A percentile compares a stretch with the other conserved stretches of the same genome.
phyloP scores from a whole-genome alignment of 2,888 invertebrate species.

The Calephelis perditalis region DNA sequence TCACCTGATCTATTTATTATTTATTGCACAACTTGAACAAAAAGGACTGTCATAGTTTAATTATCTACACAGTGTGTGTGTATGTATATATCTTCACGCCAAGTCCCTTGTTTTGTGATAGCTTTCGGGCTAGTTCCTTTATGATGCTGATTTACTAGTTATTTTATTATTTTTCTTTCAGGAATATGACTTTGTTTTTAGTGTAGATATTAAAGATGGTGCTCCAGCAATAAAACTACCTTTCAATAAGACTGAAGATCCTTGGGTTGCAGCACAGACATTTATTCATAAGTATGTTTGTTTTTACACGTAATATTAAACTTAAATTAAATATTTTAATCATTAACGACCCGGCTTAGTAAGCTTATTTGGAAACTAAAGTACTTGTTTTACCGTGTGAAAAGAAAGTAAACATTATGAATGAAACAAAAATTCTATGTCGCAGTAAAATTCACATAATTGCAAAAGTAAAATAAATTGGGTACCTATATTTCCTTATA shows the following conservation, averaged over 20 bases:
- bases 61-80: too few relatives aligned
- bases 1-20: neutral
- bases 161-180: slow-evolving; percentile 32
- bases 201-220: slow-evolving; percentile 96
- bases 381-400: too few relatives aligned
- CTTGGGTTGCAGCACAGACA: slow-evolving; percentile 93
- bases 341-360: too few relatives aligned
- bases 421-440: too few relatives aligned
- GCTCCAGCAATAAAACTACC: slow-evolving; percentile 93
- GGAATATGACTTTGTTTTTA: slow-evolving; percentile 97
- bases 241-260: slow-evolving; percentile 93
- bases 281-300: slow-evolving; percentile 85
- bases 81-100: too few relatives aligned
- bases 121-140: too few relatives aligned
- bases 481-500: too few relatives aligned
- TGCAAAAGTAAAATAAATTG: too few relatives aligned
- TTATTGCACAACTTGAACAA: neutral
- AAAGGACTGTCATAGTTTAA: slow-evolving; percentile 3
- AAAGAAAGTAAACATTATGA: too few relatives aligned
- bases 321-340: neutral
- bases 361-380: too few relatives aligned
- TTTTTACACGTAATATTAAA: neutral
- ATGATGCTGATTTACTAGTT: neutral
- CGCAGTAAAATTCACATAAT: too few relatives aligned
- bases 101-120: too few relatives aligned